phyloP scores from a whole-genome alignment of 2,888 invertebrate species.

The Thera obeliscata region DNA sequence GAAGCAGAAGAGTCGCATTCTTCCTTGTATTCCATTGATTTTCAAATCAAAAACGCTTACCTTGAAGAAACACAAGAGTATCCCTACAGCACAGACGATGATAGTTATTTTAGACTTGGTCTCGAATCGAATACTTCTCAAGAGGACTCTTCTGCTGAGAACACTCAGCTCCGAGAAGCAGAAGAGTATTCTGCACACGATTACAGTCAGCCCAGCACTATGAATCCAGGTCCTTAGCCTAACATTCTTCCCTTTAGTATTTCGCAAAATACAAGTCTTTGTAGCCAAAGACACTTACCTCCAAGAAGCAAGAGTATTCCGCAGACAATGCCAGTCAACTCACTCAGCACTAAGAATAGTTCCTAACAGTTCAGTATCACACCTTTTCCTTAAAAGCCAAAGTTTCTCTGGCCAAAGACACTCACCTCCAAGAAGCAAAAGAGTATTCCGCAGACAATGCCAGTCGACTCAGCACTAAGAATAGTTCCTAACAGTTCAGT shows the following conservation, averaged over 20 bases:
- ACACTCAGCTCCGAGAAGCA: conserved; percentile 78
- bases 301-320: too few relatives aligned
- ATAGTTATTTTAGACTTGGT: too few relatives aligned
- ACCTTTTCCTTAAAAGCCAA: conserved; percentile 69
- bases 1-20: conserved; percentile 63
- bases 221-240: conserved; percentile 70
- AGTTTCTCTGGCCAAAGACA: conserved; percentile 52
- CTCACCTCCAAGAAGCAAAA: conserved; percentile 81
- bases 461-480: too few relatives aligned
- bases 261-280: not conserved
- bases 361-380: conserved; percentile 56
- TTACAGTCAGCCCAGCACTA: conserved; percentile 77
- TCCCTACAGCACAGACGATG: too few relatives aligned
- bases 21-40: too few relatives aligned
- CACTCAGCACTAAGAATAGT: too few relatives aligned
- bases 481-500: conserved; percentile 37
- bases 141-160: too few relatives aligned
- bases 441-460: conserved; percentile 78
- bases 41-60: too few relatives aligned
- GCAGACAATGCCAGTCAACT: too few relatives aligned
- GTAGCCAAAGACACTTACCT: too few relatives aligned
- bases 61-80: too few relatives aligned
- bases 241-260: conserved; percentile 51
- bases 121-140: too few relatives aligned
- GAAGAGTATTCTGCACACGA: conserved; percentile 79